Base-by-base conservation (phyloP, 2,888 invertebrate species). In the Drosophila suboccidentalis region DNA sequence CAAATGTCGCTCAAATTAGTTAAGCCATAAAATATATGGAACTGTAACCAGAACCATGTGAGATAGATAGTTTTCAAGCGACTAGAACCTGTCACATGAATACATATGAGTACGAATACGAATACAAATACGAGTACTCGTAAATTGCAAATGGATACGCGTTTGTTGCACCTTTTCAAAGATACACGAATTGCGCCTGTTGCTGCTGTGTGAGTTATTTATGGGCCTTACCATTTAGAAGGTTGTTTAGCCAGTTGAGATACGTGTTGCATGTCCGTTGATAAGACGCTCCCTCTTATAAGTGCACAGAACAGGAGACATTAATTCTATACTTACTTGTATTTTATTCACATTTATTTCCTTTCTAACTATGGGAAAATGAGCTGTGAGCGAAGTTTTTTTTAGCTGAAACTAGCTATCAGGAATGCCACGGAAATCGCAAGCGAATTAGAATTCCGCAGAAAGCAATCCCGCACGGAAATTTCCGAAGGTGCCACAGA, bases 1-100 rank as follows among this genome's bases (percentile, higher is more conserved):
- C 39, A 71, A 74, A 76, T 74, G 71, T 76, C 71, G 71, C 59
- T 26, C n/a, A 26, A 39, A 59, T 26, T 22, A 34, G 26, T 9
- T 19, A 9, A 32, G 34, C 32, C 32, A 19, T 43, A 22, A 46
- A 8, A 36, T 5, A 43, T 13, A 34, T 41, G 13, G 41, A 47
- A 32, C 19, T 53, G 41, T 9, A 44, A 47, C 43, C 41, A 29
- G 59, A 54, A 38, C 26, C 6, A 32, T 39, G 39, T 54, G 15
- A 34, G 54, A 39, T 15, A 44, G 44, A 41, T 49, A 49, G 36
- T 47, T 46, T 46, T 17, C 64, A 65, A 49, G 54, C 55, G 43
- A 55, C 64, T 64, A 70, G 46, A 72, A 72, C 26, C 46, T 55
- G 55, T 55, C 71, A 74, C 58, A 41, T 54, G 41, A 41, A 29